phyloP scores from a whole-genome alignment of 1,140 invertebrate species.

The Pogonomyrmex barbatus region DNA sequence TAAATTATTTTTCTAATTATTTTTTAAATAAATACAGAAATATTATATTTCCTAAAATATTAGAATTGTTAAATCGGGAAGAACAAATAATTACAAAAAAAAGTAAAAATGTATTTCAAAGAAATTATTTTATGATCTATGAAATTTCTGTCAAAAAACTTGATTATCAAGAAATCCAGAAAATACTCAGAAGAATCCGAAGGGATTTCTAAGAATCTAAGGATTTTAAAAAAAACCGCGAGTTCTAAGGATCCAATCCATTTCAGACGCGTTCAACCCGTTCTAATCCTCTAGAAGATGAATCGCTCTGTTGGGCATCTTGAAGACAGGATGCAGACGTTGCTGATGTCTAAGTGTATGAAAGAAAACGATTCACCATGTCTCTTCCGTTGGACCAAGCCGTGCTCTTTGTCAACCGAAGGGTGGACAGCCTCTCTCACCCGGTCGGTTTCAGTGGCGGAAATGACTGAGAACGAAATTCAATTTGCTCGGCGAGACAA shows the following conservation, averaged over 20 bases:
- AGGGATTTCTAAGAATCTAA: slow-evolving; percentile 20
- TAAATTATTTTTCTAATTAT: background rate
- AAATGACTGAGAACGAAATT: slow-evolving; percentile 58
- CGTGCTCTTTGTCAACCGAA: slow-evolving; percentile 52
- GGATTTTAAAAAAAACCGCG: slow-evolving; percentile 9
- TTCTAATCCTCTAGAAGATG: slow-evolving; percentile 80
- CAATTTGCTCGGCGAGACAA: slow-evolving; percentile 49
- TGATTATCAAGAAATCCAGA: background rate
- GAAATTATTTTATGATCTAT: background rate
- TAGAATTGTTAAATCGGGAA: background rate
- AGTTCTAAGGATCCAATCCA: slow-evolving; percentile 50
- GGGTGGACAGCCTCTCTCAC: slow-evolving; percentile 42
- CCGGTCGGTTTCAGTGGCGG: slow-evolving; percentile 38
- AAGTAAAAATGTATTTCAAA: background rate
- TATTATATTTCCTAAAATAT: background rate
- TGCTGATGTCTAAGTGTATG: slow-evolving; percentile 46
- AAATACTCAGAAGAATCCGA: slow-evolving; percentile 3
- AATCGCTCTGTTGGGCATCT: slow-evolving; percentile 77
- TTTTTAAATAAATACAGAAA: background rate
- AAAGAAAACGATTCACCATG: slow-evolving; percentile 66
- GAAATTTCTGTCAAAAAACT: background rate
- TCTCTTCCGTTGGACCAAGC: background rate
- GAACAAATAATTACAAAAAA: background rate
- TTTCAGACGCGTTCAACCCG: slow-evolving; percentile 65
- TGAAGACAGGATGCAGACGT: slow-evolving; percentile 69